Evolutionary conservation across 2,113 vertebrate species (phyloP), one percentile per base, ranked within the genome.

Genomic region (Perca flavescens): DNA sequence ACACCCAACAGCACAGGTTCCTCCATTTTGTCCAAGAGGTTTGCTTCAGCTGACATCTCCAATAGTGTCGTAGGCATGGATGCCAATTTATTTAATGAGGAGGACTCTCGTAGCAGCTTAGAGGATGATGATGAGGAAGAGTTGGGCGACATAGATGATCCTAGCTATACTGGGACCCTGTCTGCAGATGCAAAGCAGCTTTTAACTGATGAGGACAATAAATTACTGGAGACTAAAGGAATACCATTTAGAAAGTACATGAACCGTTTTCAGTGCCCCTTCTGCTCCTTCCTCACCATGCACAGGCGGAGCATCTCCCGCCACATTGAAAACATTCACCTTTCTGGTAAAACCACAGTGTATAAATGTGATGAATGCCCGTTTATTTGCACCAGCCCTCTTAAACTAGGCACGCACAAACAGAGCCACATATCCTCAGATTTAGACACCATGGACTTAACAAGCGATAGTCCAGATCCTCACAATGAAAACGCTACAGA

Each of bases 241-340:
- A 97, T 99, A 91, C 97, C 97, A 0, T 98, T 99, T 88, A 95
- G 97, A 91, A 98, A 97, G 72, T 98, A 97, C 87, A 97, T 99
- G 97, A 99, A 99, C 91, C 95, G 97, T 71, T 99, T 99, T 87
- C 98, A 99, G 90, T 99, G 98, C 86, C 98, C 98, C 73, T 99
- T 99, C 92, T 99, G 98, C 86, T 97, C 98, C 75, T 99, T 99
- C 80, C 94, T 99, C 75, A 99, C 98, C 1, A 99, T 99, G 96
- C 98, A 99, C 80, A 95, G 98, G 19, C 94, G 98, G 46, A 99
- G 97, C 89, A 99, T 99, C 90, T 99, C 97, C 63, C 97, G 97
- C 82, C 98, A 99, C 89, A 99, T 99, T 82, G 97, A 99, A 91
- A 99, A 99, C 90, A 98, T 99, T 85, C 98, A 99, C 84, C 92